Percentiles rank a stretch among this genome's conserved stretches.
These are phyloP conservation scores for Loris lydekkerianus DNA, from an alignment of 2,797 vertebrate species.

Conservation along the genomic window DNA sequence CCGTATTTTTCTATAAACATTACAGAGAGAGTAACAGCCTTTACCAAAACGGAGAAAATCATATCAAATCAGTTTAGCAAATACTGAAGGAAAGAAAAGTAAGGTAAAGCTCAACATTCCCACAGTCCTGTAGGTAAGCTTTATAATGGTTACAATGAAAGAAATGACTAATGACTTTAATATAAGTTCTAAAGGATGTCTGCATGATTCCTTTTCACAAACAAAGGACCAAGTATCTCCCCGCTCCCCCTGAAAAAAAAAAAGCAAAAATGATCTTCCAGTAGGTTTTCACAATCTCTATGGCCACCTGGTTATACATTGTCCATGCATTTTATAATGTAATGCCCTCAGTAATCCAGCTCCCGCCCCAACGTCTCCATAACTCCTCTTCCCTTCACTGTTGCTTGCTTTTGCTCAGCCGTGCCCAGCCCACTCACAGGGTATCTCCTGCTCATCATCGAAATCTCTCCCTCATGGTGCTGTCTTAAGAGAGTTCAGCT, in stretches of 20 bases:
- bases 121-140: neutral
- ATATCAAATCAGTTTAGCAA: neutral
- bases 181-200: neutral
- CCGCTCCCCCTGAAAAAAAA: neutral
- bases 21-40: conserved; percentile 6
- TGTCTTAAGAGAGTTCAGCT: neutral
- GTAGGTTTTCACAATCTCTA: neutral
- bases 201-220: neutral
- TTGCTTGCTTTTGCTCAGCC: neutral
- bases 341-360: neutral
- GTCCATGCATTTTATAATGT: neutral
- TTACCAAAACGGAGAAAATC: conserved; percentile 25
- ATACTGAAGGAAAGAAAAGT: neutral
- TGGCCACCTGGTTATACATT: neutral
- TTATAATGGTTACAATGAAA: neutral
- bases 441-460: neutral
- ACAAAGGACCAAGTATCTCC: neutral
- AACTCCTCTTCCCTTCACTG: neutral
- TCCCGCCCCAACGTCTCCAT: neutral
- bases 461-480: neutral
- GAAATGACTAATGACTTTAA: neutral
- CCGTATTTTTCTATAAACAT: conserved; percentile 17
- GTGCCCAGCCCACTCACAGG: neutral
- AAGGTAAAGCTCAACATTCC: neutral
- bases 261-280: neutral